phyloP scores from a whole-genome alignment of 1,140 invertebrate species.

The Ridgeia piscesae region DNA sequence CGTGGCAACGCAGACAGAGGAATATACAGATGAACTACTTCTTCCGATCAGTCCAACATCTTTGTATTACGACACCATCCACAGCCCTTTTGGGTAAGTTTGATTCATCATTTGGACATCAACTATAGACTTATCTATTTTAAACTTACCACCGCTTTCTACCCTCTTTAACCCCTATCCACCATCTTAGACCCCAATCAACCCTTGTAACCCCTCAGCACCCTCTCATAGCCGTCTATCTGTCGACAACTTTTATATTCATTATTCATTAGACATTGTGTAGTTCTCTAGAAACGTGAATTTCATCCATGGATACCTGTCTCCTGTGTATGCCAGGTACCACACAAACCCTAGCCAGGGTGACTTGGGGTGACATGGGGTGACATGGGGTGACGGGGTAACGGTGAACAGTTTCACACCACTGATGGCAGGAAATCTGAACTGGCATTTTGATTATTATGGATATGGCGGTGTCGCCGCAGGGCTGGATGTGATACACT shows the following conservation, averaged over 20 bases:
- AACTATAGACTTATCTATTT: too few relatives aligned
- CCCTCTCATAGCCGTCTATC: too few relatives aligned
- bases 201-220: too few relatives aligned
- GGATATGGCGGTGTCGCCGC: neutral
- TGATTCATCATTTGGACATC: too few relatives aligned
- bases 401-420: neutral
- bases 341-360: neutral
- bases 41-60: constrained; percentile 35
- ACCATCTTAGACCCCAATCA: too few relatives aligned
- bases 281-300: too few relatives aligned
- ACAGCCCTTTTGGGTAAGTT: neutral
- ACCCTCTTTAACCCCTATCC: too few relatives aligned
- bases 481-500: neutral
- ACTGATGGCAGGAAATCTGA: neutral
- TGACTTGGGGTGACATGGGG: too few relatives aligned
- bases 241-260: too few relatives aligned
- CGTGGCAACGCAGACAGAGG: constrained; percentile 54
- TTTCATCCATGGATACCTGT: neutral
- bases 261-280: too few relatives aligned
- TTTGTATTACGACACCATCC: neutral
- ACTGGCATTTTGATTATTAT: neutral
- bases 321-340: neutral
- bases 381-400: too few relatives aligned
- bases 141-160: too few relatives aligned
- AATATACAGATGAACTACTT: constrained; percentile 40